A percentile compares a stretch with the other conserved stretches of the same genome.
phyloP scores from a whole-genome alignment of 2,797 vertebrate genomes.

The Antennarius maculatus region DNA sequence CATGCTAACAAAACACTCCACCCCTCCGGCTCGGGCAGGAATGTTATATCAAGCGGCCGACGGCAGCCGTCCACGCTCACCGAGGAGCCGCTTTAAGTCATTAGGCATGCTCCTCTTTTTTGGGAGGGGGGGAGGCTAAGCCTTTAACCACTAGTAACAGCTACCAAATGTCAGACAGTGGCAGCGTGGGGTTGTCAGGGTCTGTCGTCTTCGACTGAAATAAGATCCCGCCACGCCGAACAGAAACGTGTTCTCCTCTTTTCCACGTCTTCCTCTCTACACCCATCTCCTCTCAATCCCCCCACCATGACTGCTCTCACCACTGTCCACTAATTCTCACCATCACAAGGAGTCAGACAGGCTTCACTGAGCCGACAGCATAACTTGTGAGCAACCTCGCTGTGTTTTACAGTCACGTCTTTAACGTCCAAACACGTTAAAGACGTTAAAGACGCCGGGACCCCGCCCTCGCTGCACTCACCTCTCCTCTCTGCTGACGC shows the following conservation, averaged over 20 bases:
- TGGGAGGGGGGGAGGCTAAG: conserved; percentile 23
- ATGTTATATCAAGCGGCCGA: conserved; percentile 61
- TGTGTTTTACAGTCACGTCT: conserved; percentile 39
- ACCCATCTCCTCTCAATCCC: too few species aligned
- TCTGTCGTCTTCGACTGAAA: conserved; percentile 36
- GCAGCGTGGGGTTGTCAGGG: conserved; percentile 27
- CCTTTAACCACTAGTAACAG: conserved; percentile 63
- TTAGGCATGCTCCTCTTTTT: conserved; percentile 35
- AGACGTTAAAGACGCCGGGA: too few species aligned
- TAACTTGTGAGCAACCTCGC: conserved; percentile 26
- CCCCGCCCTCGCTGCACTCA: neutral
- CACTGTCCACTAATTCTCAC: conserved; percentile 22
- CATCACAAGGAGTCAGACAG: conserved; percentile 17
- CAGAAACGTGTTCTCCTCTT: too few species aligned
- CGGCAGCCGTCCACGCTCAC: conserved; percentile 51
- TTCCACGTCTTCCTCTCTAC: too few species aligned
- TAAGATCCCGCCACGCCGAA: neutral
- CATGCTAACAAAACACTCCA: conserved; percentile 67
- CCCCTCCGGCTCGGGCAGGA: conserved; percentile 50
- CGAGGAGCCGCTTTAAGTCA: conserved; percentile 54
- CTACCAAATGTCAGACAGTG: conserved; percentile 67
- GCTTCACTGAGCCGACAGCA: conserved; percentile 30
- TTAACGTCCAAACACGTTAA: too few species aligned
- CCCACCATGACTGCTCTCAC: too few species aligned
- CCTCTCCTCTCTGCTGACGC: conserved; percentile 85